Base-by-base conservation (phyloP, 2,888 invertebrate species). In the Ptycholaimellus sp. region DNA sequence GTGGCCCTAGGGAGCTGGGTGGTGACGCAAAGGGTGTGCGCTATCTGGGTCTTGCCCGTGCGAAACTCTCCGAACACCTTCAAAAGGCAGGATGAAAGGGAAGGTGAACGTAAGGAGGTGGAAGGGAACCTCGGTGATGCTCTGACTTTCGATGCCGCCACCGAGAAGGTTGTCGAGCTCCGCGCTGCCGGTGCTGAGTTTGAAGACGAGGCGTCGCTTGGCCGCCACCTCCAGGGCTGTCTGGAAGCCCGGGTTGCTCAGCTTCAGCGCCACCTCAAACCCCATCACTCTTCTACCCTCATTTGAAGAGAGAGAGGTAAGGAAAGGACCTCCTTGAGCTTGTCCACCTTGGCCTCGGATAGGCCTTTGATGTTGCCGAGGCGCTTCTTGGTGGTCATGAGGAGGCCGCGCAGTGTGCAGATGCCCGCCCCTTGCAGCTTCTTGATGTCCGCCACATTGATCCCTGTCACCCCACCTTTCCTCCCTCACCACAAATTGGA, bases 121-220 rank as follows among this genome's bases (percentile, higher is more conserved):
- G 3, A 35, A 27, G 4, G 18, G 9, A 6, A 71, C 75, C 64
- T 78, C 77, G 1, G 77, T 77, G 36, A 78, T 76, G 0, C 76
- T 68, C 76, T 76, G 77, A 5, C 76, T 76, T 60, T 78, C 77
- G 36, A 78, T 66, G 1, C 77, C 77, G 21, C 77, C 76, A 3
- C 73, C 76, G 32, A 77, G 56, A 20, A 78, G 60, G 56, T 39
- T 36, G 25, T 77, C 74, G 18, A 77, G 59, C 54, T 73, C 73
- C 39, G 51, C 47, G 43, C 65, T 65, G 3, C 67, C 67, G 18
- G 67, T 66, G 9, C 59, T 50, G 33, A 78, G 68, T 59, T 69
- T 70, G 56, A 77, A 78, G 30, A 67, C 67, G 46, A 69, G 68
- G 37, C 68, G 68, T 54, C 68, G 67, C 44, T 61, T 62, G 45